Percentiles rank a stretch among this genome's conserved stretches.
Evolutionary conservation across 2,797 vertebrate species (phyloP).

Genomic region (Dendrocincla tyrannina): DNA sequence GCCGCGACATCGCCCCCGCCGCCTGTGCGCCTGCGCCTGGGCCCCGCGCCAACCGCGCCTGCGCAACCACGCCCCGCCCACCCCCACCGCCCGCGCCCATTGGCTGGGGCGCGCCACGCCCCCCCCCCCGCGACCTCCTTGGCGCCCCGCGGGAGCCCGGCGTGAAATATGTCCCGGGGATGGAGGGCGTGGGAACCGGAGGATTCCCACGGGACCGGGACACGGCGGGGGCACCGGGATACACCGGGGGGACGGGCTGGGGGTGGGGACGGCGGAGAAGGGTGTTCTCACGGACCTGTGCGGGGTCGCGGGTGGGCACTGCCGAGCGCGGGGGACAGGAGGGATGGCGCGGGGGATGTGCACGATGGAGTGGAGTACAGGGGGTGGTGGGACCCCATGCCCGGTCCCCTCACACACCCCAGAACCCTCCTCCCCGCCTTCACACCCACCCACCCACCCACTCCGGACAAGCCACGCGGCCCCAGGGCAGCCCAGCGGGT

Average conservation of each 20-base stretch:
- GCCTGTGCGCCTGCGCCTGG: background rate
- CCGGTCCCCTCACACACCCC: background rate
- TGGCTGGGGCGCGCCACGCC: background rate
- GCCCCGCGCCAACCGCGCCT: too few relatives aligned
- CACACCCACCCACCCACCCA: background rate
- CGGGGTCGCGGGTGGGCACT: background rate
- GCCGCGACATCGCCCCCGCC: conserved; percentile 82
- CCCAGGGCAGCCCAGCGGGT: background rate
- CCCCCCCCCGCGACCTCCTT: fast-evolving
- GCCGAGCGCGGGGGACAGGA: fast-evolving
- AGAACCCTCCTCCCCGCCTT: too few relatives aligned
- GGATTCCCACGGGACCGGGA: background rate
- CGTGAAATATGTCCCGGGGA: background rate
- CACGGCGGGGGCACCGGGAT: background rate
- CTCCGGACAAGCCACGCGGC: background rate
- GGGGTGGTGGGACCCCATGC: too few relatives aligned
- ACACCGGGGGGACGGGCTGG: background rate
- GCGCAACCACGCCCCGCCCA: background rate
- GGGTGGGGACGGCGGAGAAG: too few relatives aligned
- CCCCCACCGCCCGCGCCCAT: fast-evolving
- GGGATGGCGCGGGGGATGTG: too few relatives aligned
- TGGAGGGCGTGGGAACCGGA: background rate
- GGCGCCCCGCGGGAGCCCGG: too few relatives aligned
- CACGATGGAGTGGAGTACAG: fast-evolving
- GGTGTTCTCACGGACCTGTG: background rate